phyloP scores from a whole-genome alignment of 2,797 vertebrate species.

The Pogoniulus pusillus region DNA sequence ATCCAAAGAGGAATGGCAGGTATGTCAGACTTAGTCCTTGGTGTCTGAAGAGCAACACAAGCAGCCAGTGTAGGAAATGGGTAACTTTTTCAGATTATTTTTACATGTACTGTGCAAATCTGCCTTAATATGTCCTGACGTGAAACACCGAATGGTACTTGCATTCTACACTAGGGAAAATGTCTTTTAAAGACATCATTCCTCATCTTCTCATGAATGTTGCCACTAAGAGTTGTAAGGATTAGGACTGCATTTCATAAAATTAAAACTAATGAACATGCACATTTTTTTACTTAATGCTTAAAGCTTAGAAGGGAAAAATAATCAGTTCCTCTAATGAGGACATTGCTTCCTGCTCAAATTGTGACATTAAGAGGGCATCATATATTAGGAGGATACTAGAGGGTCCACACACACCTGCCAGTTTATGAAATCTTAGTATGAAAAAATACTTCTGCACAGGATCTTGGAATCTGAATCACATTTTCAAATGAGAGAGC shows the following conservation, averaged over 20 bases:
- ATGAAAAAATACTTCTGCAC: background rate
- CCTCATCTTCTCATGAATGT: conserved; percentile 10
- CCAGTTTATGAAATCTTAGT: background rate
- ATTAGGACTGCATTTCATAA: background rate
- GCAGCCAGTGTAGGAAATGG: background rate
- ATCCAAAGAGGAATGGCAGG: background rate
- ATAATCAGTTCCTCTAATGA: rapidly evolving
- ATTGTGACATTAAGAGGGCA: background rate
- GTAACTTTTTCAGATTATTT: background rate
- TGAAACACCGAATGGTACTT: background rate
- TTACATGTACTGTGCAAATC: background rate
- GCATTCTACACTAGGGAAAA: background rate
- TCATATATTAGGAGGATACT: background rate
- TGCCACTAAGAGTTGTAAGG: background rate
- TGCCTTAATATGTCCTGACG: background rate
- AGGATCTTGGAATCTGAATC: background rate
- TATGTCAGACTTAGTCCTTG: background rate
- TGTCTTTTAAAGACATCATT: background rate
- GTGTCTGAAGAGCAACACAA: background rate
- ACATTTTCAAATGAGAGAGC: background rate
- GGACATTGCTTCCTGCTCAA: background rate
- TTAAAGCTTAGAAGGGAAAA: background rate
- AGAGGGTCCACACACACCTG: background rate
- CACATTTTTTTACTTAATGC: background rate
- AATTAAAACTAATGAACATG: conserved; percentile 24